Conservation (phyloP, 2,113 vertebrate genomes). For the Neomonachus schauinslandi region DNA sequence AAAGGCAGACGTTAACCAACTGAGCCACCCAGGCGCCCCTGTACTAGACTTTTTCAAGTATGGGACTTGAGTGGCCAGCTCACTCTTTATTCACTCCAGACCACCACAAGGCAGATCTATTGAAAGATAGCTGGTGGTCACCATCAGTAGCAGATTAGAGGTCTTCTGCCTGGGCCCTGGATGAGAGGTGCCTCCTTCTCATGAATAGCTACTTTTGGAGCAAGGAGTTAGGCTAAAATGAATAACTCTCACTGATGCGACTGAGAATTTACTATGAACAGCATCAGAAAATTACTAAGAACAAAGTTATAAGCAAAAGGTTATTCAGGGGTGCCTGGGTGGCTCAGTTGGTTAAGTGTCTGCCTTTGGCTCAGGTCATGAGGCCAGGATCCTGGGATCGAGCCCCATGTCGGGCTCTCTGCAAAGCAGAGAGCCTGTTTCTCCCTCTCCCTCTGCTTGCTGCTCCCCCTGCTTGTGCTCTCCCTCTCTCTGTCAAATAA, state of each 20-base stretch:
- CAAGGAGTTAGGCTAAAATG: not conserved
- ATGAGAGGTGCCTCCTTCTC: not conserved
- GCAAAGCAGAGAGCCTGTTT: not conserved
- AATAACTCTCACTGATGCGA: not conserved
- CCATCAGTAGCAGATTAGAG: not conserved
- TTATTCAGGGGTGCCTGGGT: not conserved
- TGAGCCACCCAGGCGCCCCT: too few relatives aligned
- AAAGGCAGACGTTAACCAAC: too few relatives aligned
- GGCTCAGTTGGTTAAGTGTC: not conserved
- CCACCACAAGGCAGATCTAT: not conserved
- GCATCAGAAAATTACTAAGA: conserved; percentile 16
- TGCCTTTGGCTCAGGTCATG: not conserved
- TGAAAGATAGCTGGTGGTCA: not conserved
- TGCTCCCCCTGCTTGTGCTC: not conserved
- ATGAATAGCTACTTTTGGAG: not conserved
- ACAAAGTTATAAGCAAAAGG: not conserved
- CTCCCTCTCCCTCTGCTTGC: not conserved
- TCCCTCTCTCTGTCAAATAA: not conserved
- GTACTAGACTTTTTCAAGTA: not conserved
- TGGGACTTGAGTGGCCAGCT: not conserved
- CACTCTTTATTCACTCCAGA: not conserved
- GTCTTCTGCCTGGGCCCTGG: not conserved
- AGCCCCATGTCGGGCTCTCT: not conserved
- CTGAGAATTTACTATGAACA: not conserved
- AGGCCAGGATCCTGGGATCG: not conserved